Evolutionary conservation across 2,797 vertebrate genomes (phyloP).

Genomic region (Labroides dimidiatus): DNA sequence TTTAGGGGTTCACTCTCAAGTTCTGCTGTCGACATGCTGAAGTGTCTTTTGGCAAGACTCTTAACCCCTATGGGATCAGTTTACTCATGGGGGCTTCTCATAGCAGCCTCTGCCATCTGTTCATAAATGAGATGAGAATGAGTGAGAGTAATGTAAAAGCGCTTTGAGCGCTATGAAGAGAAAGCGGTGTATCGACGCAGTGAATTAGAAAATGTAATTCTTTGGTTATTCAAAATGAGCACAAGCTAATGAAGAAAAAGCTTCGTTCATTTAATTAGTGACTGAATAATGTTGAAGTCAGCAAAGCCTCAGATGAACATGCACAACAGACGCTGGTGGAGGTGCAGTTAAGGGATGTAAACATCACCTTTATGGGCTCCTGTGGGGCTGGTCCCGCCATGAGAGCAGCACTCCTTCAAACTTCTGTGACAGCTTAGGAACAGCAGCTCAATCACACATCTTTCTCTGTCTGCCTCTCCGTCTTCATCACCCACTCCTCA

Average conservation of each 20-base stretch:
- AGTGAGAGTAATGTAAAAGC: no score
- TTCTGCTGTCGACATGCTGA: no score
- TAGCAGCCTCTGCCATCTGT: no score
- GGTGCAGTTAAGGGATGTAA: constrained; percentile 5
- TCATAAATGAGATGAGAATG: no score
- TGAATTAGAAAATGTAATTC: no score
- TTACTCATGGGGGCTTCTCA: no score
- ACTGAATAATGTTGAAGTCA: constrained; percentile 1
- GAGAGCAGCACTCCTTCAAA: constrained; percentile 70
- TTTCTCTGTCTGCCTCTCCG: constrained; percentile 21
- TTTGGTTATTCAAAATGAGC: no score
- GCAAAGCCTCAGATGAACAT: constrained; percentile 1
- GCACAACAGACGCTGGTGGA: not conserved
- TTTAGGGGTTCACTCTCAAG: no score
- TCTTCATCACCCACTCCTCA: constrained; percentile 20
- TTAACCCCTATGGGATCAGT: no score
- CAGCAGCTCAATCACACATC: constrained; percentile 61
- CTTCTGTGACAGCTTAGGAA: constrained; percentile 65
- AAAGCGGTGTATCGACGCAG: no score
- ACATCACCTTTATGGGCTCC: constrained; percentile 80
- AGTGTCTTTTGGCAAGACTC: no score
- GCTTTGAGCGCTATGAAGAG: no score
- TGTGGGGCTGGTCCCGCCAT: constrained; percentile 75
- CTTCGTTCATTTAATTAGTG: not conserved
- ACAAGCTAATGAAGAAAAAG: not conserved